Conservation (phyloP, 1,140 invertebrate genomes). For the Gonioctena quinquepunctata region DNA sequence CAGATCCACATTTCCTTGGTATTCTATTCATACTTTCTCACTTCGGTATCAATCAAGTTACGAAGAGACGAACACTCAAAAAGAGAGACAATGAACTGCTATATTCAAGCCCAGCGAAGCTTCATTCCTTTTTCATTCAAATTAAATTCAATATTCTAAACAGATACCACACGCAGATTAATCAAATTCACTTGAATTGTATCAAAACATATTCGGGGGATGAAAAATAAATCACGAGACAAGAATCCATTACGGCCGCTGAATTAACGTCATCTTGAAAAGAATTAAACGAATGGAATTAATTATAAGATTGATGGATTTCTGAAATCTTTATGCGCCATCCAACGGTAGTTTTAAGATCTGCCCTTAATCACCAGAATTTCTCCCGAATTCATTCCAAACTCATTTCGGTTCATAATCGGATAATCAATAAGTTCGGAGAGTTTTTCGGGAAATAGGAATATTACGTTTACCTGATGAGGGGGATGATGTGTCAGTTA, state of each 20-base stretch:
- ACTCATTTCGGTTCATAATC: slow-evolving; percentile 34
- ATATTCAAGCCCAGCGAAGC: too few relatives aligned
- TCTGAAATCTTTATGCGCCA: slow-evolving; percentile 36
- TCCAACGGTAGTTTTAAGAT: slow-evolving; percentile 35
- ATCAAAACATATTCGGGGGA: slow-evolving; percentile 46
- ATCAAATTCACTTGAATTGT: slow-evolving; percentile 38
- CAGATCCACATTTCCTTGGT: too few relatives aligned
- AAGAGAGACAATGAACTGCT: too few relatives aligned
- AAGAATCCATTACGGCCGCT: slow-evolving; percentile 52
- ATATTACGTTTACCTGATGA: too few relatives aligned
- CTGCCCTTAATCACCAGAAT: slow-evolving; percentile 36
- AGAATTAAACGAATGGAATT: slow-evolving; percentile 58
- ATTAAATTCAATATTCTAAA: slow-evolving; percentile 8
- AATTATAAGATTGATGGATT: slow-evolving; percentile 57
- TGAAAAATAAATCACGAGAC: slow-evolving; percentile 49
- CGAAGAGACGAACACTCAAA: too few relatives aligned
- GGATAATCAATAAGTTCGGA: slow-evolving; percentile 30
- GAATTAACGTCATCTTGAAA: slow-evolving; percentile 57
- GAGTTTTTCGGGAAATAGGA: too few relatives aligned
- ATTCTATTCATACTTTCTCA: too few relatives aligned
- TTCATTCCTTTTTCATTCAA: too few relatives aligned
- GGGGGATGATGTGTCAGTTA: too few relatives aligned
- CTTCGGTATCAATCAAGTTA: too few relatives aligned
- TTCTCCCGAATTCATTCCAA: slow-evolving; percentile 35
- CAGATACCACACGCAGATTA: slow-evolving; percentile 22